Percentiles rank a stretch among this genome's conserved stretches.
Conservation (phyloP, 2,797 vertebrate genomes). For the Siniperca obscura region DNA sequence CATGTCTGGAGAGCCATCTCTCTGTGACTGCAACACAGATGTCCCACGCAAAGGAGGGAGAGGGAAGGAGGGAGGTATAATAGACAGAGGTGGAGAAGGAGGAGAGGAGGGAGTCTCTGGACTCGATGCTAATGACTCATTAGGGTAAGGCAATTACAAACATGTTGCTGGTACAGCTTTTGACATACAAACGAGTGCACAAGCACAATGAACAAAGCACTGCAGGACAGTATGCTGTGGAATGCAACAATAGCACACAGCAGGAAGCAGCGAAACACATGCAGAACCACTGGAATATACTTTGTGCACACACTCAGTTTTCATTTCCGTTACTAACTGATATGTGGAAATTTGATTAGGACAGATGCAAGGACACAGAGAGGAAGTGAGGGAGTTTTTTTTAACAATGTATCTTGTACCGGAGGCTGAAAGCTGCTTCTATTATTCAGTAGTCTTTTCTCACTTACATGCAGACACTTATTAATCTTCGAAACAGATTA, state of each 20-base stretch:
- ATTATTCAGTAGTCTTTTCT: slow-evolving; percentile 25
- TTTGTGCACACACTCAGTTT: slow-evolving; percentile 34
- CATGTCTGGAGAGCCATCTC: slow-evolving; percentile 23
- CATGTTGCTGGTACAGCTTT: slow-evolving; percentile 61
- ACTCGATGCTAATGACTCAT: slow-evolving; percentile 80
- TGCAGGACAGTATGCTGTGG: background rate
- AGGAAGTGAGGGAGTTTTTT: slow-evolving; percentile 18
- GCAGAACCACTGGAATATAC: slow-evolving; percentile 13
- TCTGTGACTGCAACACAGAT: slow-evolving; percentile 67
- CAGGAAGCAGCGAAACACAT: slow-evolving; percentile 33
- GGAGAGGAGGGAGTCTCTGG: slow-evolving; percentile 62
- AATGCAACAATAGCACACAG: slow-evolving; percentile 1
- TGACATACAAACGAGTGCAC: slow-evolving; percentile 21
- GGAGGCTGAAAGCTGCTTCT: slow-evolving; percentile 26
- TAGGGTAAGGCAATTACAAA: slow-evolving; percentile 80
- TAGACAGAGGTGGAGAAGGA: background rate
- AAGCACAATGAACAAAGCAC: slow-evolving; percentile 4
- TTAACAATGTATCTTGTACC: background rate
- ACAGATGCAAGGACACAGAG: slow-evolving; percentile 46
- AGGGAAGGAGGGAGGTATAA: slow-evolving; percentile 55
- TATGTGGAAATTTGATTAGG: slow-evolving; percentile 74
- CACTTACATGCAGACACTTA: background rate
- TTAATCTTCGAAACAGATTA: background rate
- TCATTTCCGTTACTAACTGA: slow-evolving; percentile 79
- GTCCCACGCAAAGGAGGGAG: slow-evolving; percentile 64